Evolutionary conservation across 2,797 vertebrate species (phyloP), one percentile per base, ranked within the genome.

Genomic region (Rhinophrynus dorsalis): DNA sequence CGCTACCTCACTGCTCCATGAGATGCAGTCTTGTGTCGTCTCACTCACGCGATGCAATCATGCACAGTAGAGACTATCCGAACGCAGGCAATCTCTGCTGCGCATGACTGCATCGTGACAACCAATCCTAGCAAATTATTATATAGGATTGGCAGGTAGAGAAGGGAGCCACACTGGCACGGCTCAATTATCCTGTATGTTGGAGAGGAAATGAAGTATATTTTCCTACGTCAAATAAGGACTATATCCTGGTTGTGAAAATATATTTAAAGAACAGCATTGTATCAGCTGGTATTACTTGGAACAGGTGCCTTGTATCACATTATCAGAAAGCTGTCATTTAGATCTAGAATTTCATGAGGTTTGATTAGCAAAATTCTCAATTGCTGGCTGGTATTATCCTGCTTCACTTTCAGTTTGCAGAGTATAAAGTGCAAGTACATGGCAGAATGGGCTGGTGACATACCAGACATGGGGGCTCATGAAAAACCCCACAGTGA

Each of bases 271-370:
- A 30, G 50, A 70, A 70, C 38, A 29, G 35, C 40, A 20, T 69
- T 62, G 29, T 70, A 55, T 62, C 38, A 33, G 30, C 48, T 37
- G 24, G 58, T 47, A 45, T 55, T 70, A 40, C 67, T 55, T 55
- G 55, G 67, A 70, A 70, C 58, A 69, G 48, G 62, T 61, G 67
- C 48, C 67, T 2, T 18, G 56, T 35, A 26, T 68, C 56, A 60
- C 35, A 61, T 69, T 61, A 61, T 50, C 48, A 54, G 24, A 35
- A 37, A 54, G 48, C 29, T 69, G 57, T 18, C 67, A 69, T 69
- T 61, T 61, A 18, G 47, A 47, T 67, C 37, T 32, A 32, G 9
- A 27, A 33, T 69, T 51, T 51, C 54, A 61, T 61, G 57, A 54
- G 27, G 48, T 69, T 61, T 61, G 35, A 61, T 61, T 69, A 26